Evolutionary conservation across 2,797 vertebrate species (phyloP), one percentile per base, ranked within the genome.

Genomic region (Lepus townsendii): DNA sequence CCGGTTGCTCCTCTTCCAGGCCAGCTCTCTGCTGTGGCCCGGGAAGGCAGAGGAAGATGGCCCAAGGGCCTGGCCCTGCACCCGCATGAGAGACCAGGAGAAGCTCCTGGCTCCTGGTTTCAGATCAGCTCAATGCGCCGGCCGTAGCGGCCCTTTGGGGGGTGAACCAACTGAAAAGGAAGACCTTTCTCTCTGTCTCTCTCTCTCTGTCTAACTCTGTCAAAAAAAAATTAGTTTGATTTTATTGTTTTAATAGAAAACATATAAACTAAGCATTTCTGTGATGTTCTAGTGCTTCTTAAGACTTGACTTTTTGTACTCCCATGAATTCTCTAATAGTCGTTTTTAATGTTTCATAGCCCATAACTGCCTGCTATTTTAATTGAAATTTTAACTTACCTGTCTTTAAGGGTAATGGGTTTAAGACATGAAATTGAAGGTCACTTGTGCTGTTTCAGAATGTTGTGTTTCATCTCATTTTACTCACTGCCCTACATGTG

Each of bases 391-490:
- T 93, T 80, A 52, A 95, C 93, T 77, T 94, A 65, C 62, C 94
- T 96, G 85, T 84, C 95, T 96, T 97, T 83, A 83, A 90, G 38
- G 80, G 94, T 95, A 22, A 71, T 82, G 50, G 38, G 60, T 78
- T 93, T 84, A 63, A 95, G 76, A 78, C 50, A 19, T 63, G 89
- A 95, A 97, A 84, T 95, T 87, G 96, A 97, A 96, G 95, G 96
- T 98, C 69, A 97, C 94, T 95, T 95, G 96, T 93, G 82, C 50
- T 97, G 88, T 95, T 96, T 97, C 89, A 91, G 79, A 97, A 30
- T 97, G 95, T 87, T 90, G 92, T 97, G 95, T 85, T 94, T 88
- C 90, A 97, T 98, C 96, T 98, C 96, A 42, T 97, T 96, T 96
- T 96, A 83, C 52, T 92, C 96, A 96, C 85, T 80, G 17, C 96